A percentile compares a stretch with the other conserved stretches of the same genome.
phyloP scores from a whole-genome alignment of 2,113 vertebrate genomes.

The Tretioscincus oriximinensis region DNA sequence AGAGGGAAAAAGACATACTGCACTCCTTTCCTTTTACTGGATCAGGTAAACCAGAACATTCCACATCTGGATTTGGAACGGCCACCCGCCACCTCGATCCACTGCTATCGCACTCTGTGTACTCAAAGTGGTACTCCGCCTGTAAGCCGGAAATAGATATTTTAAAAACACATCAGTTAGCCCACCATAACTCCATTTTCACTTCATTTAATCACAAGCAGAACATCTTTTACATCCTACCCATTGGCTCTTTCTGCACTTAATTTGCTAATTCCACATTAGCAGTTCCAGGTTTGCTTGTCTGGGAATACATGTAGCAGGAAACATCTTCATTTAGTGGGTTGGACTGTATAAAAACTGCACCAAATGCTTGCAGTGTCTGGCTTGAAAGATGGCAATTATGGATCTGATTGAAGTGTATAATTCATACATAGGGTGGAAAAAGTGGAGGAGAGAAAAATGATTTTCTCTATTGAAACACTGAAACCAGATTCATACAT shows the following conservation, averaged over 20 bases:
- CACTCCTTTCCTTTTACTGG: conserved; percentile 94
- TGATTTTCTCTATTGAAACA: no score
- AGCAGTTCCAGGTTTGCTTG: no score
- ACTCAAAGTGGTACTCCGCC: conserved; percentile 95
- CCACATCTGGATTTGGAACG: conserved; percentile 80
- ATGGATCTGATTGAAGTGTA: no score
- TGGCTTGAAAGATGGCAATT: no score
- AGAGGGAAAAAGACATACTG: conserved; percentile 81
- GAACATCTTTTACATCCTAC: not conserved
- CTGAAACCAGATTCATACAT: no score
- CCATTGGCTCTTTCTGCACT: not conserved
- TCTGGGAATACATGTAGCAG: no score
- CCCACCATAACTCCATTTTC: conserved; percentile 55
- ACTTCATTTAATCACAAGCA: not conserved
- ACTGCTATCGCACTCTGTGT: conserved; percentile 95
- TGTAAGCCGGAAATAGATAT: conserved; percentile 71
- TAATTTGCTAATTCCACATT: no score
- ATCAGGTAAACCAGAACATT: conserved; percentile 88
- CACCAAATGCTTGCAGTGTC: no score
- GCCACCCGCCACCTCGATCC: conserved; percentile 96
- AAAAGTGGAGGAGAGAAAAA: no score
- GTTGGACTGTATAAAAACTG: no score
- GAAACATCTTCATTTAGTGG: no score
- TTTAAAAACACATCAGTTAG: conserved; percentile 61
- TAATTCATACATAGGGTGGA: no score